phyloP scores from a whole-genome alignment of 2,113 vertebrate species.

The Phrynosoma platyrhinos region DNA sequence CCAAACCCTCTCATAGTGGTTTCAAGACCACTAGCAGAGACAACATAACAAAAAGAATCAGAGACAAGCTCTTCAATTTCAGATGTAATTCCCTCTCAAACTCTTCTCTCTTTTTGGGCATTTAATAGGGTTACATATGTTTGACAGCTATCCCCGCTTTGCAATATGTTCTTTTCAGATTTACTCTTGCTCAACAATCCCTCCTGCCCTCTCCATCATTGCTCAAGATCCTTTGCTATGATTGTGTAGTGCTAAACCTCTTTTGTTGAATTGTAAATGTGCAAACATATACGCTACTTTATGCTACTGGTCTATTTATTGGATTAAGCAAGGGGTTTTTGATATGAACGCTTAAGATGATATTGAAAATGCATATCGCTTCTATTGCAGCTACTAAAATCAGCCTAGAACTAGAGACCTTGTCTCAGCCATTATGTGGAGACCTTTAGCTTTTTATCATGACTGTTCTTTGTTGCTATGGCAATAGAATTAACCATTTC shows the following conservation, averaged over 20 bases:
- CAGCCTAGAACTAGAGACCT: slow-evolving; percentile 85
- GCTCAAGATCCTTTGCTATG: slow-evolving; percentile 44
- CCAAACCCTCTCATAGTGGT: not conserved
- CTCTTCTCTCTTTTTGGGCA: slow-evolving; percentile 23
- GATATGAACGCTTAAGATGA: slow-evolving; percentile 78
- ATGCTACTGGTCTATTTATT: slow-evolving; percentile 73
- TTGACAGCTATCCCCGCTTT: slow-evolving; percentile 43
- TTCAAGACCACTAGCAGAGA: not conserved
- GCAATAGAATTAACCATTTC: slow-evolving; percentile 88
- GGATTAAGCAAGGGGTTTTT: slow-evolving; percentile 78
- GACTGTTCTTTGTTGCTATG: slow-evolving; percentile 86
- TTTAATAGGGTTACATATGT: slow-evolving; percentile 25
- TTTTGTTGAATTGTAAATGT: slow-evolving; percentile 68
- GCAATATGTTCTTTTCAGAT: slow-evolving; percentile 36
- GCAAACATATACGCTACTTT: slow-evolving; percentile 71
- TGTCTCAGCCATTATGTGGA: slow-evolving; percentile 84
- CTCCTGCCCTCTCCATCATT: slow-evolving; percentile 39
- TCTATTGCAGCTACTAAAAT: slow-evolving; percentile 83
- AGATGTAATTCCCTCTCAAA: not conserved
- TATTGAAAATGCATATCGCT: slow-evolving; percentile 79
- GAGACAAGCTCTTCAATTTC: not conserved
- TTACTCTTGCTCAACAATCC: slow-evolving; percentile 35
- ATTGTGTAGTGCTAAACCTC: slow-evolving; percentile 66
- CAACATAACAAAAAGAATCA: not conserved
- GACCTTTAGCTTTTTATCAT: slow-evolving; percentile 85